Conservation (phyloP, 2,888 invertebrate genomes). For the Synanthedon vespiformis region DNA sequence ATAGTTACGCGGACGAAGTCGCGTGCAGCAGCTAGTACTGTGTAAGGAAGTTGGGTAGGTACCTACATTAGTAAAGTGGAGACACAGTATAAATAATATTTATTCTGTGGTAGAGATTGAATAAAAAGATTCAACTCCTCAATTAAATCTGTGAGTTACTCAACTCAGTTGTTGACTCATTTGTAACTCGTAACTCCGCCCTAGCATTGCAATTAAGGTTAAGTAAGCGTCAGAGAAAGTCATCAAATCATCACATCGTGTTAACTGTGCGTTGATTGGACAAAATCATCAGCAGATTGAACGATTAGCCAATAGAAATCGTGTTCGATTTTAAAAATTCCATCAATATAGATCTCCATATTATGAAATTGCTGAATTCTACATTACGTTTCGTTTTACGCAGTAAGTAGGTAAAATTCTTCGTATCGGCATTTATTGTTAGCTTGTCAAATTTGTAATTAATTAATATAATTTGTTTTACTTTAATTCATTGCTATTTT, state of each 20-base stretch:
- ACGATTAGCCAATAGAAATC: too few relatives aligned
- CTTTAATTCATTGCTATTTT: not conserved
- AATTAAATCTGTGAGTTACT: not conserved
- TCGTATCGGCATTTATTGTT: not conserved
- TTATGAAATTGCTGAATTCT: too few relatives aligned
- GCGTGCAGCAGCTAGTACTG: too few relatives aligned
- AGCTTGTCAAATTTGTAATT: not conserved
- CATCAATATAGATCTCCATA: too few relatives aligned
- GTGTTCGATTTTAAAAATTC: too few relatives aligned
- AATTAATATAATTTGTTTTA: not conserved
- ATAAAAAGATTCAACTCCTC: too few relatives aligned
- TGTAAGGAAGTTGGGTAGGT: too few relatives aligned
- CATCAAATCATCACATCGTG: conserved; percentile 19
- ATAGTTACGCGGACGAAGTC: too few relatives aligned
- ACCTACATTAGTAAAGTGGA: too few relatives aligned
- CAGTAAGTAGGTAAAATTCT: not conserved
- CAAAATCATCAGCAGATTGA: not conserved
- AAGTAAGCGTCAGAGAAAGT: conserved; percentile 57
- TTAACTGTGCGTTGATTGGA: conserved; percentile 12
- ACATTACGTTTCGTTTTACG: too few relatives aligned
- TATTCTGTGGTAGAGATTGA: too few relatives aligned
- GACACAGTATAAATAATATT: too few relatives aligned
- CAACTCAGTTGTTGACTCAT: not conserved
- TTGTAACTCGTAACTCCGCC: not conserved
- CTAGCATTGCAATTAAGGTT: conserved; percentile 31